phyloP scores from a whole-genome alignment of 1,140 invertebrate genomes.

The Kradibia gibbosae region DNA sequence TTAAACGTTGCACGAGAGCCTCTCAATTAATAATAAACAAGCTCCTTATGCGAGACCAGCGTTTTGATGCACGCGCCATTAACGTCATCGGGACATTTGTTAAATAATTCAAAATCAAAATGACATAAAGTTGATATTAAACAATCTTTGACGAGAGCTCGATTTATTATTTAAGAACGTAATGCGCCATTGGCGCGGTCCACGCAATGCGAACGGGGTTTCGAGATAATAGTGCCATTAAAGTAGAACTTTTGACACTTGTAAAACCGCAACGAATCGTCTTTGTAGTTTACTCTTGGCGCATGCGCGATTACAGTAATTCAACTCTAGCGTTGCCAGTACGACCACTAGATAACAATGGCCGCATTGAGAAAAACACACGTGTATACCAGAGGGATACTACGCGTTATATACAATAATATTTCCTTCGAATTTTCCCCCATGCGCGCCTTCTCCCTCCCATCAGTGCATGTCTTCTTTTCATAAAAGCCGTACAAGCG shows the following conservation, averaged over 20 bases:
- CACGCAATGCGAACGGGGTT: background rate
- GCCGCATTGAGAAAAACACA: background rate
- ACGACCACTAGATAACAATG: slow-evolving; percentile 27
- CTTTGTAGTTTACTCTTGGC: slow-evolving; percentile 55
- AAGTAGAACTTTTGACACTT: slow-evolving; percentile 64
- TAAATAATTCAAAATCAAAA: no score
- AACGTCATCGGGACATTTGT: no score
- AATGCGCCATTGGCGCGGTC: no score
- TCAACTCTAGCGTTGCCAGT: slow-evolving; percentile 56
- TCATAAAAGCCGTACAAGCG: slow-evolving; percentile 10
- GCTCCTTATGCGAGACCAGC: no score
- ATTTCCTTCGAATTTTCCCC: slow-evolving; percentile 36
- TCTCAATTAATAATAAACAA: no score
- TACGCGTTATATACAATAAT: slow-evolving; percentile 31
- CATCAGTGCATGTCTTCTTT: background rate
- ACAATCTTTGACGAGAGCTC: no score
- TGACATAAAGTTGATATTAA: no score
- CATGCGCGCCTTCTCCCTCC: background rate
- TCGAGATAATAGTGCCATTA: slow-evolving; percentile 49
- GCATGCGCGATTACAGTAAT: slow-evolving; percentile 43
- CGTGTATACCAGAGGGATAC: background rate
- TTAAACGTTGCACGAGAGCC: no score
- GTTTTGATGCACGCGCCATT: no score
- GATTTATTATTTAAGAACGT: no score
- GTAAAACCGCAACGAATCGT: slow-evolving; percentile 64